A percentile compares a stretch with the other conserved stretches of the same genome.
Conservation (phyloP, 2,888 invertebrate genomes). For the Lathronympha strigana region DNA sequence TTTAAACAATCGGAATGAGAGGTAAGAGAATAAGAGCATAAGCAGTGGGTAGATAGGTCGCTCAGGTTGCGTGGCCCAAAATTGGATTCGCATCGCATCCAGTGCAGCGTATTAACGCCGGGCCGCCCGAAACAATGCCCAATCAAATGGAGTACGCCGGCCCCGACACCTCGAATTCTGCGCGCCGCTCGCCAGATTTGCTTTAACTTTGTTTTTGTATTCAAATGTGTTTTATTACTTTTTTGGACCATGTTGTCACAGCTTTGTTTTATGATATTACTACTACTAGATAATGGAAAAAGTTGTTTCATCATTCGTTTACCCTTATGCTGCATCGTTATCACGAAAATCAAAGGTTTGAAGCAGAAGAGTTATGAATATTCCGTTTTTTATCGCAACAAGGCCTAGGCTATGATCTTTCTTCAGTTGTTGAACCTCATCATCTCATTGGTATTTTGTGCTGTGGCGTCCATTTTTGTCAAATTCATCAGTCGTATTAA, state of each 20-base stretch:
- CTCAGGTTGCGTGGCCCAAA: conserved; percentile 64
- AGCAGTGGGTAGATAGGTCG: conserved; percentile 53
- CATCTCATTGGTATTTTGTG: too few relatives aligned
- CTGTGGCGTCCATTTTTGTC: too few relatives aligned
- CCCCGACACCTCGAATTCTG: conserved; percentile 43
- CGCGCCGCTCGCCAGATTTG: conserved; percentile 44
- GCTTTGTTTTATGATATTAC: background rate
- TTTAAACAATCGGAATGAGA: background rate
- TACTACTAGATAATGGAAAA: background rate
- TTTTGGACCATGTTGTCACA: background rate
- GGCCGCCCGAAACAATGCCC: conserved; percentile 70
- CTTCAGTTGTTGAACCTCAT: too few relatives aligned
- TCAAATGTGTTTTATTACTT: conserved; percentile 31
- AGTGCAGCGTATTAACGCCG: conserved; percentile 63
- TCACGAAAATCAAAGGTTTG: too few relatives aligned
- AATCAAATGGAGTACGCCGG: conserved; percentile 68
- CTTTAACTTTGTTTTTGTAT: conserved; percentile 39
- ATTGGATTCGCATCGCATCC: conserved; percentile 72
- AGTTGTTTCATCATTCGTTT: too few relatives aligned
- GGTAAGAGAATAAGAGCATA: conserved; percentile 9
- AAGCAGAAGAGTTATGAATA: too few relatives aligned
- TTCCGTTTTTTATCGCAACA: too few relatives aligned
- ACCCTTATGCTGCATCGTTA: too few relatives aligned
- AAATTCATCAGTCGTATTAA: too few relatives aligned
- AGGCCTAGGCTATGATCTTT: too few relatives aligned